phyloP scores from a whole-genome alignment of 2,113 vertebrate species.

The Oncorhynchus keta region DNA sequence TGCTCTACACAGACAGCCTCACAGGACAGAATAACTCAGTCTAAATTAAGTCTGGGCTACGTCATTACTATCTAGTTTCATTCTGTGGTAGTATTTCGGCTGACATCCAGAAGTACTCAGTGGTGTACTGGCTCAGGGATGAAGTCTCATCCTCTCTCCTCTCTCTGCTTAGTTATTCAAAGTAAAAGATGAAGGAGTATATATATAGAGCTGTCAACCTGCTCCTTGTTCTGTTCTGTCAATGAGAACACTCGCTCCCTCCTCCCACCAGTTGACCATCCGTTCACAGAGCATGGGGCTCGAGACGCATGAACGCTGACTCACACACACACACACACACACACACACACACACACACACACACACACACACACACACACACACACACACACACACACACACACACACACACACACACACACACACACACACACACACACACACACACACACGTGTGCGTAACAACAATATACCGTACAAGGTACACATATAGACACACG shows the following conservation, averaged over 20 bases:
- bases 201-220: no score
- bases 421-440: background rate
- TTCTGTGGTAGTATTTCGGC: background rate
- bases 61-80: background rate
- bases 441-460: background rate
- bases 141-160: background rate
- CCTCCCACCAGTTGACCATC: background rate
- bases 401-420: no score
- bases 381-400: background rate
- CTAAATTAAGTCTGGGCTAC: background rate
- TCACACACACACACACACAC: background rate
- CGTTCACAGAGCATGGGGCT: no score
- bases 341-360: no score
- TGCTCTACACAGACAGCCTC: no score
- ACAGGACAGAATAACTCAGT: background rate
- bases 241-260: constrained; percentile 1
- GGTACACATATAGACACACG: background rate
- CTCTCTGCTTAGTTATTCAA: background rate
- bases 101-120: background rate
- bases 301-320: no score
- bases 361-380: background rate
- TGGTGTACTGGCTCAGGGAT: background rate
- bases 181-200: no score
- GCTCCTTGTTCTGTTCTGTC: background rate
- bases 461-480: no score